These are phyloP conservation scores for Pyrrhosoma nymphula DNA, from an alignment of 2,888 invertebrate species.

Conservation along the genomic window DNA sequence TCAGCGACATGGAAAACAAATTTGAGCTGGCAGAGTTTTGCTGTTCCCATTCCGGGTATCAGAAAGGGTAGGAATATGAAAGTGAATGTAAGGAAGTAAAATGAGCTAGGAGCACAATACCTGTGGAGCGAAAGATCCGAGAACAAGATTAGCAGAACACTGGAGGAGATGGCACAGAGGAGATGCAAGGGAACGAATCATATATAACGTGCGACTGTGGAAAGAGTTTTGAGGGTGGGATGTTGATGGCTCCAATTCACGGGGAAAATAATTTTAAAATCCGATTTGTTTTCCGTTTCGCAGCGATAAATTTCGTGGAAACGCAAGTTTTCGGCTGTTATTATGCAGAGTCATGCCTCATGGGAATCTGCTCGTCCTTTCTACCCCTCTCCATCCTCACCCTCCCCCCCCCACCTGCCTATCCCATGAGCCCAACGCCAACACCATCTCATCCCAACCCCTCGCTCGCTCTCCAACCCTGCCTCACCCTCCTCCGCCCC, in stretches of 20 bases:
- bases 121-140: background rate
- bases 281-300: conserved; percentile 50
- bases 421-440: too few relatives aligned
- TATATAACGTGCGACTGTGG: background rate
- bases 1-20: too few relatives aligned
- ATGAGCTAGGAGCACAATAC: background rate
- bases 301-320: conserved; percentile 48
- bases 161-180: background rate
- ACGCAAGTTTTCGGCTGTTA: conserved; percentile 41
- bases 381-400: background rate
- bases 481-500: too few relatives aligned
- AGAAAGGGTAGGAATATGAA: background rate
- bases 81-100: background rate
- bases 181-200: background rate
- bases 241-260: conserved; percentile 49
- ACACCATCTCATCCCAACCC: too few relatives aligned
- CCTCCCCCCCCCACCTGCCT: background rate
- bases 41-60: background rate
- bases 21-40: too few relatives aligned
- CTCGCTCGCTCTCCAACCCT: too few relatives aligned
- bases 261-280: conserved; percentile 48
- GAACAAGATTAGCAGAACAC: background rate
- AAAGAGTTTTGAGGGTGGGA: background rate
- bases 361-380: background rate
- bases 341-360: conserved; percentile 27